Evolutionary conservation across 2,797 vertebrate species (phyloP).

Genomic region (Hemitrygon akajei): DNA sequence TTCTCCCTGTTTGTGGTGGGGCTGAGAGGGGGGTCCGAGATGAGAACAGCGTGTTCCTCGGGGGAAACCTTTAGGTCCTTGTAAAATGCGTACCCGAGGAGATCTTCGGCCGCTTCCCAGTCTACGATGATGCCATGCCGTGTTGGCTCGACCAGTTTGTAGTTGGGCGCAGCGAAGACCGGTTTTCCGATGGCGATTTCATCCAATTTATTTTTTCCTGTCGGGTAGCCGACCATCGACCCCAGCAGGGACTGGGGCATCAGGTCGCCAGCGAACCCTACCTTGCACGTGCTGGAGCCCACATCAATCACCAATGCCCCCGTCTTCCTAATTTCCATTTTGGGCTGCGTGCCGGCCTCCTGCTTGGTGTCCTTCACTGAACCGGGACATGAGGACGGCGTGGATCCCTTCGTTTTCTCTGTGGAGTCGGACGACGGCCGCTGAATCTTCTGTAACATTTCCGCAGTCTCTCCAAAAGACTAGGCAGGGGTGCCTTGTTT

Average conservation of each 20-base stretch:
- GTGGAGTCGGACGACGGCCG: neutral
- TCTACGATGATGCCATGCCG: slow-evolving; percentile 42
- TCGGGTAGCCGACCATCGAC: neutral
- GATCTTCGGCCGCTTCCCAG: slow-evolving; percentile 44
- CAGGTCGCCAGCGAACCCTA: neutral
- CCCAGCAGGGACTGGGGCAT: neutral
- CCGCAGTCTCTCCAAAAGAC: neutral
- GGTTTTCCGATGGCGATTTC: slow-evolving; percentile 41
- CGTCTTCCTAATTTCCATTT: neutral
- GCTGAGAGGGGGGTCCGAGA: slow-evolving; percentile 50
- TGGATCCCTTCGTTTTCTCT: neutral
- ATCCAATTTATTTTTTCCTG: neutral
- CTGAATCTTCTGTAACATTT: slow-evolving; percentile 21
- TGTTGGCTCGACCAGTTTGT: slow-evolving; percentile 32
- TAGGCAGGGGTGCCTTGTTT: neutral
- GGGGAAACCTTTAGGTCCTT: slow-evolving; percentile 44
- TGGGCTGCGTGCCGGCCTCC: neutral
- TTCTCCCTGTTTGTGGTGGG: slow-evolving; percentile 50
- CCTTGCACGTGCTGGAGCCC: slow-evolving; percentile 4
- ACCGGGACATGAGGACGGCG: neutral
- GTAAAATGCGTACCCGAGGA: slow-evolving; percentile 49
- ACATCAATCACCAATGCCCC: slow-evolving; percentile 10
- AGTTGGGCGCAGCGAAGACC: slow-evolving; percentile 16
- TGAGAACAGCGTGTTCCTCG: slow-evolving; percentile 46
- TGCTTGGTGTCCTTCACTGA: neutral